Percentiles rank a stretch among this genome's conserved stretches.
Conservation (phyloP, 2,113 vertebrate genomes). For the Apus apus region DNA sequence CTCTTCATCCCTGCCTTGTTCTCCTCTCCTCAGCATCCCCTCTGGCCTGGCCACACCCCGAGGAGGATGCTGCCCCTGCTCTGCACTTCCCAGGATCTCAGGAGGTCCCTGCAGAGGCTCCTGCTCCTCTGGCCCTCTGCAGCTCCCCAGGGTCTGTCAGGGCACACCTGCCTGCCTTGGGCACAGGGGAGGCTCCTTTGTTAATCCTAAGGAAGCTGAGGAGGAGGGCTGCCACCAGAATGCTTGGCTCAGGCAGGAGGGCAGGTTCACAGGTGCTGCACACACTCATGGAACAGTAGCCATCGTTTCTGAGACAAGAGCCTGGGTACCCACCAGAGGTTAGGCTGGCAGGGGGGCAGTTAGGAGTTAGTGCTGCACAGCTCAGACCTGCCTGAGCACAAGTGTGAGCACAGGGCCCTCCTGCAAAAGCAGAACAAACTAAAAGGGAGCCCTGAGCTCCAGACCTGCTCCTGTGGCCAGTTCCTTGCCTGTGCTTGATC, state of each 20-base stretch:
- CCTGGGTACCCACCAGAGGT: neutral
- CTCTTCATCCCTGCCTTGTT: neutral
- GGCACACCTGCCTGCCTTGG: neutral
- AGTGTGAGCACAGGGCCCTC: neutral
- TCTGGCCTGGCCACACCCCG: neutral
- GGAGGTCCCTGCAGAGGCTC: fast-evolving
- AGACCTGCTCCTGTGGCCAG: neutral
- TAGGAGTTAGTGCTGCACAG: neutral
- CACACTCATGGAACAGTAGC: too few species aligned
- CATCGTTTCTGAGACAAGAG: neutral
- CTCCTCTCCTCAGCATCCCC: neutral
- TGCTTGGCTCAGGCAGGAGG: neutral
- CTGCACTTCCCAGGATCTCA: neutral
- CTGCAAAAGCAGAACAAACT: neutral
- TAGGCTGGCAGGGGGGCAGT: neutral
- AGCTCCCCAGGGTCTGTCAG: neutral
- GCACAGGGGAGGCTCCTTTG: neutral
- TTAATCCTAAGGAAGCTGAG: neutral
- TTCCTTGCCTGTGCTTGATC: neutral
- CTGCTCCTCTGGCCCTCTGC: neutral
- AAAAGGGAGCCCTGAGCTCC: neutral
- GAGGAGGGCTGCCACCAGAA: neutral
- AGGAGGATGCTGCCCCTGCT: fast-evolving
- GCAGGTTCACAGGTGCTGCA: fast-evolving
- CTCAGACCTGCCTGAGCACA: neutral